Evolutionary conservation across 2,888 invertebrate species (phyloP), one percentile per base, ranked within the genome.

Genomic region (Dyspetes luteomarginatus): DNA sequence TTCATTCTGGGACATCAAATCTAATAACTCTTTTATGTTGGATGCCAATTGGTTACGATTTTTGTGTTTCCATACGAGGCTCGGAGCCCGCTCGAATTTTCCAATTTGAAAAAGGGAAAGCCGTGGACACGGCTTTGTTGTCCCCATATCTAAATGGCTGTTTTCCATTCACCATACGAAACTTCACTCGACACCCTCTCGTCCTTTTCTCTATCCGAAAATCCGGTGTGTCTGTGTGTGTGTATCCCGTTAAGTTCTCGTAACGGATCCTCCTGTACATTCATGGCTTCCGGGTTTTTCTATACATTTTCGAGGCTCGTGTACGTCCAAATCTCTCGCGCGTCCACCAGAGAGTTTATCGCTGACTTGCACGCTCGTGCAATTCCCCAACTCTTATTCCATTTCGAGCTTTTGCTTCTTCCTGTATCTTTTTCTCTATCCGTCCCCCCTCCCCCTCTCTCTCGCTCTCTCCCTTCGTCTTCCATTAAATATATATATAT

Each of bases 101-200:
- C 48, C 58, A 36, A 60, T 71, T 48, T 71, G 30, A 50, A 60
- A 55, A 48, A 17, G 28, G 15, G 19, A 0, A 24, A 9, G 26
- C 43, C 71, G 48, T 71, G 45, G 45, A 58, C 69, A 24, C 50
- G 58, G 48, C 60, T 71, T 36, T 60, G 60, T 71, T 60, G 58
- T n/a, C n/a, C 60, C 50, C 71, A 48, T 50, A 45, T 71, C 22
- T 71, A 30, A 60, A 50, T 60, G 48, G 48, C 3, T 48, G 48
- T 19, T 45, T 45, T 28, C 48, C 30, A 58, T 48, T 60, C 48
- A 7, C 41, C 4, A 56, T 60, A 17, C 17, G 3, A 48, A 15
- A 36, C n/a, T 43, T 9, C 7, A 24, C 48, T 45, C 5, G 22
- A 15, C 24, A 24, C 62, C n/a, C 43, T 43, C 48, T 12, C 19